Conservation (phyloP, 1,140 invertebrate genomes). For the Drosophila lacertosa region DNA sequence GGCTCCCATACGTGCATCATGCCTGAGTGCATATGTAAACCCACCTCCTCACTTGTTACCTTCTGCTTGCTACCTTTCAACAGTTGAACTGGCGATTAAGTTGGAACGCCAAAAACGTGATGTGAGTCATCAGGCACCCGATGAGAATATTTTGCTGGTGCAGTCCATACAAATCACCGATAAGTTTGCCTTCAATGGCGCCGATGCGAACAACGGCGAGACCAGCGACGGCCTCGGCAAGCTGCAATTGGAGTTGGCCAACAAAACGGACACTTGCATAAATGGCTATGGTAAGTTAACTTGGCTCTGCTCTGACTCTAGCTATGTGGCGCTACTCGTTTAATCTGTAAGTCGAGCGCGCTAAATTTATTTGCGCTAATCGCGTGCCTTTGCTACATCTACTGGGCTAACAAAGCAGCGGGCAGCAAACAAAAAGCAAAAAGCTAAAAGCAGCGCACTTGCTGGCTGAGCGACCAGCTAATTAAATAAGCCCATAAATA, state of each 20-base stretch:
- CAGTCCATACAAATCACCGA: constrained; percentile 96
- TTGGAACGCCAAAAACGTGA: constrained; percentile 79
- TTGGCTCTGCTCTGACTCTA: no score
- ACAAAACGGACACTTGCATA: constrained; percentile 79
- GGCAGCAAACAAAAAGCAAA: not conserved
- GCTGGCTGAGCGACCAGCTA: constrained; percentile 72
- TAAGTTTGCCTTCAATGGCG: constrained; percentile 93
- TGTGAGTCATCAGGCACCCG: constrained; percentile 84
- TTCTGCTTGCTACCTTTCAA: constrained; percentile 59
- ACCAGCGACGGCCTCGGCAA: constrained; percentile 67
- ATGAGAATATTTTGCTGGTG: constrained; percentile 94
- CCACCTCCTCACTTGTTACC: constrained; percentile 30
- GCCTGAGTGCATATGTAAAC: no score
- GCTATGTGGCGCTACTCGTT: constrained; percentile 1
- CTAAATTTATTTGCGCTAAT: constrained; percentile 74
- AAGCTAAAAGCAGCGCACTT: constrained; percentile 12
- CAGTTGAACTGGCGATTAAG: constrained; percentile 73
- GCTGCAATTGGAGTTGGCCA: constrained; percentile 74
- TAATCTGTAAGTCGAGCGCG: constrained; percentile 41
- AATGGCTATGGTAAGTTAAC: constrained; percentile 81
- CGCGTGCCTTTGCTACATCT: constrained; percentile 68
- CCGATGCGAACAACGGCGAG: constrained; percentile 67
- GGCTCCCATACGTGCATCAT: constrained; percentile 15
- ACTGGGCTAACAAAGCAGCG: constrained; percentile 5
- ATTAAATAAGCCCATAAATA: constrained; percentile 77